Evolutionary conservation across 1,140 invertebrate genomes (phyloP).

Genomic region (Macrosteles quadrilineatus): DNA sequence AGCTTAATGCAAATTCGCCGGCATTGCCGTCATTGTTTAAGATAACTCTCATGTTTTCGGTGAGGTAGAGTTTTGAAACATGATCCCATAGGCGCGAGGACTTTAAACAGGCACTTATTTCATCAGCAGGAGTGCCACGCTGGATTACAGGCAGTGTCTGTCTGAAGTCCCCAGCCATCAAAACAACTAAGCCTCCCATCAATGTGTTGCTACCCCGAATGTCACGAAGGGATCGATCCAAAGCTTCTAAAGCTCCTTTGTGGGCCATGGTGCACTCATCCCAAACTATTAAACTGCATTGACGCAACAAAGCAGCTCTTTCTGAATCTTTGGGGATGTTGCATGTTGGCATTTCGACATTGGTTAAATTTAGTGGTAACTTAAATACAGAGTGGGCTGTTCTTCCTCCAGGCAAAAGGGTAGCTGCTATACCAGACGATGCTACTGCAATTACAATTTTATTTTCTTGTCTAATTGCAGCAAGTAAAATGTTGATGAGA

Average conservation of each 20-base stretch:
- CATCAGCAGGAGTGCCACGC: slow-evolving; percentile 35
- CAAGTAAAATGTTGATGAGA: background rate
- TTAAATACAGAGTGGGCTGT: slow-evolving; percentile 57
- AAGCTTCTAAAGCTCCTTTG: slow-evolving; percentile 42
- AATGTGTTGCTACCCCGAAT: background rate
- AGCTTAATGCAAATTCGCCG: no score
- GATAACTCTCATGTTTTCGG: background rate
- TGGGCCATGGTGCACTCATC: slow-evolving; percentile 49
- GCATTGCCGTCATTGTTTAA: no score
- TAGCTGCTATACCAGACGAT: slow-evolving; percentile 23
- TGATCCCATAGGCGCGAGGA: slow-evolving; percentile 48
- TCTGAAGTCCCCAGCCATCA: slow-evolving; percentile 45
- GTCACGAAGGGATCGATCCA: slow-evolving; percentile 31
- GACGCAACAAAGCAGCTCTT: slow-evolving; percentile 40
- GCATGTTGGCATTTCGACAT: slow-evolving; percentile 44
- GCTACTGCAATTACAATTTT: background rate
- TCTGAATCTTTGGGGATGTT: slow-evolving; percentile 45
- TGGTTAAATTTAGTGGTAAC: slow-evolving; percentile 47
- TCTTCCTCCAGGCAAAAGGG: slow-evolving; percentile 50
- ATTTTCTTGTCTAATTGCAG: background rate
- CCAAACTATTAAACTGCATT: slow-evolving; percentile 47
- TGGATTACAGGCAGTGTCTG: slow-evolving; percentile 40
- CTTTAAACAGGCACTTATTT: slow-evolving; percentile 51
- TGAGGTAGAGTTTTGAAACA: slow-evolving; percentile 37
- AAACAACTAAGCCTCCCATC: slow-evolving; percentile 44